phyloP scores from a whole-genome alignment of 35 echinoderm and acorn worm species.

The Nesometra sesokonis region DNA sequence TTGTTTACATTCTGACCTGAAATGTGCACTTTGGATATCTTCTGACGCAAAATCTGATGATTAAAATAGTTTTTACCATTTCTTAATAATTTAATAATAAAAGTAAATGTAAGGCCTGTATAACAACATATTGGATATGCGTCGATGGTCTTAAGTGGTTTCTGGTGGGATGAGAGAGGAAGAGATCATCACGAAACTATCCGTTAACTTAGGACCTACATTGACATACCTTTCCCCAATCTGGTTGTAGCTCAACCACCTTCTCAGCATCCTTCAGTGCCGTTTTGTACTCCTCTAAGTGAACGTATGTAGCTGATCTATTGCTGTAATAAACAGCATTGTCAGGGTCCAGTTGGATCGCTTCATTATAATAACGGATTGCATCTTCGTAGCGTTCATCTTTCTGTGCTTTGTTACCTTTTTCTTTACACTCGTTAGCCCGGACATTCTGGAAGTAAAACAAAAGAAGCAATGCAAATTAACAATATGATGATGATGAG shows the following conservation, averaged over 20 bases:
- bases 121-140: too few species aligned
- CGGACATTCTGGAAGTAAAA: background rate
- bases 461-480: background rate
- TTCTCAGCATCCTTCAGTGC: background rate
- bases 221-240: background rate
- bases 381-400: background rate
- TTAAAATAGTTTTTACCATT: too few species aligned
- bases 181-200: too few species aligned
- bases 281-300: background rate
- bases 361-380: background rate
- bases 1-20: too few species aligned
- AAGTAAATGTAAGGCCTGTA: too few species aligned
- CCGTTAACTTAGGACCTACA: too few species aligned
- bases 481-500: too few species aligned
- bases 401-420: background rate
- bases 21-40: too few species aligned
- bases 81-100: too few species aligned
- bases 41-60: too few species aligned
- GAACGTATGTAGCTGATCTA: background rate
- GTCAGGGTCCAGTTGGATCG: background rate
- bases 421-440: background rate
- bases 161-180: too few species aligned
- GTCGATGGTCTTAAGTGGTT: too few species aligned
- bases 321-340: background rate
- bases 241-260: background rate